Percentiles rank a stretch among this genome's conserved stretches.
Conservation (phyloP, 1,140 invertebrate genomes). For the Heliconius eleuchia region DNA sequence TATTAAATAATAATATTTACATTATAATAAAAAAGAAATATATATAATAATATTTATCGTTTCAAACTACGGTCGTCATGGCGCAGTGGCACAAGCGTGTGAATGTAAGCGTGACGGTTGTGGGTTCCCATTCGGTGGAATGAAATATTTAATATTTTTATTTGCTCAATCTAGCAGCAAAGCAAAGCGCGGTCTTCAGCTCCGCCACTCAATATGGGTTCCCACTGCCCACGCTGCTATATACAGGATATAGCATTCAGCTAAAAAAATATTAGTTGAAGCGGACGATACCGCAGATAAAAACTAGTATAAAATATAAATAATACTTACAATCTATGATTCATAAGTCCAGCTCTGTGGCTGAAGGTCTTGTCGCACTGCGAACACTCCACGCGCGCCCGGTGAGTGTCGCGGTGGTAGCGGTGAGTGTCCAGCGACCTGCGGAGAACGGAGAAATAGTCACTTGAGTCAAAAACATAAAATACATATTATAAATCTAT, state of each 20-base stretch:
- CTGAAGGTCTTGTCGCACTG: slow-evolving; percentile 71
- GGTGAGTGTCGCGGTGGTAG: slow-evolving; percentile 62
- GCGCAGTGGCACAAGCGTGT: too few relatives aligned
- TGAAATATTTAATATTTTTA: background rate
- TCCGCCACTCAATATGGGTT: background rate
- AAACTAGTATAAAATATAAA: too few relatives aligned
- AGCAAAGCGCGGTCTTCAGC: background rate
- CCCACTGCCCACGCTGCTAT: background rate
- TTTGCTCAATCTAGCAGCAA: background rate
- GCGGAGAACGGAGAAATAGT: background rate
- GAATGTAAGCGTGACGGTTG: too few relatives aligned
- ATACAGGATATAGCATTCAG: background rate
- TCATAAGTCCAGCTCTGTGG: slow-evolving; percentile 67
- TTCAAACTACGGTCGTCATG: too few relatives aligned
- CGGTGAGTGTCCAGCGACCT: slow-evolving; percentile 65
- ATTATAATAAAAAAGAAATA: too few relatives aligned
- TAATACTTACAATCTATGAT: slow-evolving; percentile 64
- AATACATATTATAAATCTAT: too few relatives aligned
- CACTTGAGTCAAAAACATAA: background rate
- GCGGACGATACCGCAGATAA: too few relatives aligned
- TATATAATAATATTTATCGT: too few relatives aligned
- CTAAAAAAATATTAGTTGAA: background rate
- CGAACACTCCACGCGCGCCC: slow-evolving; percentile 55
- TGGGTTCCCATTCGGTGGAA: too few relatives aligned
- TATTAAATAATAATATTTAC: too few relatives aligned